Base-by-base conservation (phyloP, 2,888 invertebrate species). In the Xanthorhoe designata region DNA sequence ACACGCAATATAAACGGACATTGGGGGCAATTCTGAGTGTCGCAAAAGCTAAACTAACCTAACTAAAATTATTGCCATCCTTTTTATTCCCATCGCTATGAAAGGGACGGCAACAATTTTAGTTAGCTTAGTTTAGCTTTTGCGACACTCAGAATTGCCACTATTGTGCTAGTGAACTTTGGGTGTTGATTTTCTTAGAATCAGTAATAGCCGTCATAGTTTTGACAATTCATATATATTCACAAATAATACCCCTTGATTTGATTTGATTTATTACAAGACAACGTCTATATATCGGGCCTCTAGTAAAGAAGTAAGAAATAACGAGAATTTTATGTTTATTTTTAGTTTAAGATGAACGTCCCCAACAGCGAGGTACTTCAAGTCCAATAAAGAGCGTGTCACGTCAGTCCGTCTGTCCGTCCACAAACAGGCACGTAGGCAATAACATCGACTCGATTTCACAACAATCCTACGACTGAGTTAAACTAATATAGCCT, bases 321-420 rank as follows among this genome's bases (percentile, higher is more conserved):
- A 24, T 24, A 24, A 24, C 24, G 24, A 24, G 24, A 3, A 4
- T 45, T 45, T 45, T 15, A n/a, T 45, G 15, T 62, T 59, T 62
- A 59, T 50, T 45, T 60, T 51, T 65, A 55, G 63, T 66, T 65
- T 54, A 52, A 66, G 51, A 52, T 24, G 42, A 49, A 57, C 45
- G 45, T 29, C 55, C n/a, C 42, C 24, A 19, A 32, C 32, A 57
- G 19, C 55, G 2, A 72, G 71, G 72, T 68, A 64, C 71, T 73
- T 71, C 76, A 83, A 83, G 78, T 85, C 81, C 80, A 86, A 87
- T 87, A 86, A 84, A 82, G 83, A 81, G 72, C 78, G 61, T 76
- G 79, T 82, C 81, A 85, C 77, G 75, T 80, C 83, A 72, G 73
- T 80, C 79, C 68, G 75, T 72, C 72, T 76, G 75, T 75, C 75